Conservation (phyloP, 2,888 invertebrate genomes). For the Holacanthella duospinosa region DNA sequence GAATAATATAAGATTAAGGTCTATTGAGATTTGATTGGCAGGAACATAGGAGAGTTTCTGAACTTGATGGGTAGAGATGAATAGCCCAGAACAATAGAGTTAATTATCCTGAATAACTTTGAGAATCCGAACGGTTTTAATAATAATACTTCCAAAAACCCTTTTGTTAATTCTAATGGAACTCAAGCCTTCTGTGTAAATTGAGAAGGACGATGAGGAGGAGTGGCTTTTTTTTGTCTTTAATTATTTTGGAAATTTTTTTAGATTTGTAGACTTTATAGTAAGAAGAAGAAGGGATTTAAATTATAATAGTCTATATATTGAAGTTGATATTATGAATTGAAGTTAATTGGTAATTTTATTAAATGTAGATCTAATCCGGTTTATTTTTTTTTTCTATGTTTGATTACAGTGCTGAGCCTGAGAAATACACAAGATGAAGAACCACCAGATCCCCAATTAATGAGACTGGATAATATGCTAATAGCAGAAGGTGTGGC, state of each 20-base stretch:
- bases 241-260: no score
- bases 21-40: slow-evolving; percentile 5
- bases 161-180: not conserved
- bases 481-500: slow-evolving; percentile 85
- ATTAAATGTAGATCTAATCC: not conserved
- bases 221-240: no score
- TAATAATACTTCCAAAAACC: no score
- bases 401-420: slow-evolving; percentile 61
- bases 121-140: not conserved
- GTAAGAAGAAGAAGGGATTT: no score
- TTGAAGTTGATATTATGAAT: no score
- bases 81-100: not conserved
- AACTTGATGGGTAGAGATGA: not conserved
- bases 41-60: not conserved
- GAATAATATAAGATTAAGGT: not conserved
- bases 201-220: no score
- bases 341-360: not conserved
- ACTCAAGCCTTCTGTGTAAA: not conserved
- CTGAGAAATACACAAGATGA: slow-evolving; percentile 95
- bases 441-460: slow-evolving; percentile 93
- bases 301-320: no score
- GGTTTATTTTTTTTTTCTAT: slow-evolving; percentile 5
- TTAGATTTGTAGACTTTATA: no score
- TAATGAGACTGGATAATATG: slow-evolving; percentile 99
- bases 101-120: slow-evolving; percentile 2